Conservation (phyloP, 2,113 vertebrate genomes). For the Limanda limanda region DNA sequence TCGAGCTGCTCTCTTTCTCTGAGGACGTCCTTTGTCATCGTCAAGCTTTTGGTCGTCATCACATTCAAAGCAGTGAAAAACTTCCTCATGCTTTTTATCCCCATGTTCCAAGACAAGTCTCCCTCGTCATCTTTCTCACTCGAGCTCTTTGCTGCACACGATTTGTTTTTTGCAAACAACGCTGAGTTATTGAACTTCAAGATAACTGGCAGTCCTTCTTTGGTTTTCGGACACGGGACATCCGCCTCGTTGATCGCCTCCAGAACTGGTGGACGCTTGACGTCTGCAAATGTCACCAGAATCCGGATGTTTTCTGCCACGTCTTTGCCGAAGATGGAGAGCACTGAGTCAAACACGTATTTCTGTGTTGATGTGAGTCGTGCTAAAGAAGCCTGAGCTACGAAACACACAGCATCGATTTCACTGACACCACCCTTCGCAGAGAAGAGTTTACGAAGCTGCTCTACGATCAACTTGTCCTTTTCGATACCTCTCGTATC, state of each 20-base stretch:
- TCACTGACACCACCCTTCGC: constrained; percentile 2
- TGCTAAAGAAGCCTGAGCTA: constrained; percentile 37
- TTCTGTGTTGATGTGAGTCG: constrained; percentile 41
- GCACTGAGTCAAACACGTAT: constrained; percentile 47
- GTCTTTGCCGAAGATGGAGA: constrained; percentile 50
- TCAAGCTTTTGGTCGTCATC: neutral
- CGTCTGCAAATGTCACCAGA: constrained; percentile 58
- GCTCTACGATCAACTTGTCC: constrained; percentile 30
- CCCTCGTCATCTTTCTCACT: neutral
- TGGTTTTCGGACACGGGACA: constrained; percentile 55
- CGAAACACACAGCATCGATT: constrained; percentile 48
- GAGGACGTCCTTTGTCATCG: constrained; percentile 45
- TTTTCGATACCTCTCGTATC: constrained; percentile 31
- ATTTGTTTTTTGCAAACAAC: constrained; percentile 44
- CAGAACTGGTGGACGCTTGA: constrained; percentile 55
- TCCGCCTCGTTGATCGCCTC: constrained; percentile 40
- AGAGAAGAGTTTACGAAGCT: constrained; percentile 33
- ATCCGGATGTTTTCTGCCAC: constrained; percentile 50
- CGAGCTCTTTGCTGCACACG: neutral
- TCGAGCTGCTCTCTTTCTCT: neutral
- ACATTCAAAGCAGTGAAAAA: constrained; percentile 12
- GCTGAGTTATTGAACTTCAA: constrained; percentile 77
- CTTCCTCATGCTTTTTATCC: constrained; percentile 36
- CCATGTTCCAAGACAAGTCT: constrained; percentile 58
- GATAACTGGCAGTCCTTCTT: constrained; percentile 35